phyloP scores from a whole-genome alignment of 2,113 vertebrate species.

The Spea multiplicata region DNA sequence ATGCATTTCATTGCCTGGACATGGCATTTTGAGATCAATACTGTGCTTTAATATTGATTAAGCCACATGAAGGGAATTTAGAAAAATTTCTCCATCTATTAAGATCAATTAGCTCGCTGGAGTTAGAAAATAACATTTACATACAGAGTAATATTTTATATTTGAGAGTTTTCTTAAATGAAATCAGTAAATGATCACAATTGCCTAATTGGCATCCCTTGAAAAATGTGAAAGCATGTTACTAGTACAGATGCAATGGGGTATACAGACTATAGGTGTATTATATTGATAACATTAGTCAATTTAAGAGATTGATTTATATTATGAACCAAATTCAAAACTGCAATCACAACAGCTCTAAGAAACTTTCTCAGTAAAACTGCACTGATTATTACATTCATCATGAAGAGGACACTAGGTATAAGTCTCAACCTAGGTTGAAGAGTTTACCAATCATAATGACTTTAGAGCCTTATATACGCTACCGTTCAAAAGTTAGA shows the following conservation, averaged over 20 bases:
- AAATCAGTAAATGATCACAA: not conserved
- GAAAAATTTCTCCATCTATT: slow-evolving; percentile 4
- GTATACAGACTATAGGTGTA: no score
- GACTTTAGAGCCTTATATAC: no score
- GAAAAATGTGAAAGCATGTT: not conserved
- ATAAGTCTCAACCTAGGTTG: no score
- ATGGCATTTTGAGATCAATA: slow-evolving; percentile 23
- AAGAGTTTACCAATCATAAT: no score
- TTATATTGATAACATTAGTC: no score
- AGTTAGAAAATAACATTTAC: slow-evolving; percentile 16
- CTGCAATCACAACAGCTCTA: no score
- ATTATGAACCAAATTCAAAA: no score
- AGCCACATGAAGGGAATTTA: slow-evolving; percentile 15
- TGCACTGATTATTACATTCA: no score
- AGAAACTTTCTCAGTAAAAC: no score
- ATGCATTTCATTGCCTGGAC: slow-evolving; percentile 34
- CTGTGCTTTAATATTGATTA: slow-evolving; percentile 29
- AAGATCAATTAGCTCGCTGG: slow-evolving; percentile 38
- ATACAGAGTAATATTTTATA: not conserved
- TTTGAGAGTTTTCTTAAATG: not conserved
- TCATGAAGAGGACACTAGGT: no score
- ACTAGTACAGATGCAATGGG: not conserved
- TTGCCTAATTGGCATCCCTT: not conserved
- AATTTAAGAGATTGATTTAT: no score
- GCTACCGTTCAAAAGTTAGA: no score